Percentiles rank a stretch among this genome's conserved stretches.
phyloP scores from a whole-genome alignment of 1,140 invertebrate species.

The Oscheius sp. region DNA sequence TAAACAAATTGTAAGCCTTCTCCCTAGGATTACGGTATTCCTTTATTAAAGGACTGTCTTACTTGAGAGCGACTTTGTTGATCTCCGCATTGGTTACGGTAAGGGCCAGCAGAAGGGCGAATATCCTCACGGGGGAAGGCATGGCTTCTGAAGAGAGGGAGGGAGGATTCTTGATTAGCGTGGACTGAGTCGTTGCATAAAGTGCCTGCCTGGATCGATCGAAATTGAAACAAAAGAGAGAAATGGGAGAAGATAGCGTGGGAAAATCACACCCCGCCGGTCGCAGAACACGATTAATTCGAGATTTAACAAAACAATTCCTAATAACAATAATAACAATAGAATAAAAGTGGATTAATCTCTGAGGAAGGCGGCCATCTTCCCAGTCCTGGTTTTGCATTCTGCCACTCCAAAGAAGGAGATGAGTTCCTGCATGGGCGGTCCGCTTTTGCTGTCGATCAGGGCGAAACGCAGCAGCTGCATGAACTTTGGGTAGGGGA shows the following conservation, averaged over 20 bases:
- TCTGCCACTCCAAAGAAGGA: constrained; percentile 43
- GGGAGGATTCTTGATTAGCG: no score
- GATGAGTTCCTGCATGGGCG: constrained; percentile 45
- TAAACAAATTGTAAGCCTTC: constrained; percentile 88
- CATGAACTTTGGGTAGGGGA: constrained; percentile 35
- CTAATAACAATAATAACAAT: no score
- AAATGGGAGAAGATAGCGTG: no score
- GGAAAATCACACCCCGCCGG: no score
- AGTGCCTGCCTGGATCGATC: no score
- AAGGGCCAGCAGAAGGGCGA: background rate
- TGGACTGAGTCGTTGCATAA: no score
- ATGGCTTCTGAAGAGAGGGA: no score
- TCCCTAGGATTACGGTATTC: constrained; percentile 67
- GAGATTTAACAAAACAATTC: no score
- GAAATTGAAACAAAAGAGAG: no score
- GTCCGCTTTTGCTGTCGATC: constrained; percentile 47
- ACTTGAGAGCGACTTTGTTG: background rate
- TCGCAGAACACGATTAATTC: no score
- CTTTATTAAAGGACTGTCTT: background rate
- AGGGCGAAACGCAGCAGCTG: constrained; percentile 41
- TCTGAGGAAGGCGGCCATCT: background rate
- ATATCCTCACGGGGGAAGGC: no score
- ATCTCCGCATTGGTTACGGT: background rate
- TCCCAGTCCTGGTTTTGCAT: constrained; percentile 21
- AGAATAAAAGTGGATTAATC: no score